A percentile compares a stretch with the other conserved stretches of the same genome.
Conservation (phyloP, 2,113 vertebrate species). For the Eublepharis macularius region DNA sequence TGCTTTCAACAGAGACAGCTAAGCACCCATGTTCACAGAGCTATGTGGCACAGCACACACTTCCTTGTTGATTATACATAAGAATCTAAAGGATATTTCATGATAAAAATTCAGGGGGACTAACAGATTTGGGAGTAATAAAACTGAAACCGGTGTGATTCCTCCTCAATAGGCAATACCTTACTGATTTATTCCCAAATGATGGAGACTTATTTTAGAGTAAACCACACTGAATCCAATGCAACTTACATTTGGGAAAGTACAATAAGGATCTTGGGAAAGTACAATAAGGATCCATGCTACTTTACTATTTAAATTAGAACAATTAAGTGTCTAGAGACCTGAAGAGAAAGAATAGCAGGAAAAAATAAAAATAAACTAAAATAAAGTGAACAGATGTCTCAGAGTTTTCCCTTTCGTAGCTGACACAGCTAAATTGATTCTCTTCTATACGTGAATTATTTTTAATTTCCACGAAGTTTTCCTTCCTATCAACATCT, state of each 20-base stretch:
- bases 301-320: constrained; percentile 1
- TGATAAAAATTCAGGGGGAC: background rate
- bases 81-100: background rate
- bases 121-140: background rate
- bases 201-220: background rate
- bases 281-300: background rate
- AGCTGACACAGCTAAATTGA: background rate
- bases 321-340: constrained; percentile 7
- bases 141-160: background rate
- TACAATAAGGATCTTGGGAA: background rate
- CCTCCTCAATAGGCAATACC: background rate
- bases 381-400: constrained; percentile 20
- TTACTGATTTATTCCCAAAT: background rate
- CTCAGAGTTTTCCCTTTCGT: constrained; percentile 27
- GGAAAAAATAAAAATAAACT: constrained; percentile 18
- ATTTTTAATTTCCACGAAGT: constrained; percentile 20
- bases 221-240: background rate
- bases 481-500: constrained; percentile 22
- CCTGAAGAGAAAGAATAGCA: background rate
- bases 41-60: background rate
- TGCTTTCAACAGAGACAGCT: background rate
- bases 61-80: background rate
- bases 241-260: background rate
- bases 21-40: background rate
- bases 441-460: constrained; percentile 3